Percentiles rank a stretch among this genome's conserved stretches.
These are phyloP conservation scores for Drosophila parthenogenetica DNA, from an alignment of 2,888 invertebrate species.

Conservation along the genomic window DNA sequence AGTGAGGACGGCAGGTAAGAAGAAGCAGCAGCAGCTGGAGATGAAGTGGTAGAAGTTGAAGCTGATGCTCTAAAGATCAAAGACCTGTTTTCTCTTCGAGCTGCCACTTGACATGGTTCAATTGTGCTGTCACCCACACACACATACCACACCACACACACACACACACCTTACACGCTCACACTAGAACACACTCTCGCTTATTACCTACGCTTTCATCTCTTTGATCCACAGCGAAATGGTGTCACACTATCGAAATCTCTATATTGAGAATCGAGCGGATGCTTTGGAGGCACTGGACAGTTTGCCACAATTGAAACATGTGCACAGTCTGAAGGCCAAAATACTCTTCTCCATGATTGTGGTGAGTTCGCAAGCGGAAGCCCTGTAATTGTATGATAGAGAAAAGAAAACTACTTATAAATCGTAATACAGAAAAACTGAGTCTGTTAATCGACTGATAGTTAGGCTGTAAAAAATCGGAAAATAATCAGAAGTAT, in stretches of 20 bases:
- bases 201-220: slow-evolving; percentile 42
- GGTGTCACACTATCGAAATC: slow-evolving; percentile 92
- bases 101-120: slow-evolving; percentile 58
- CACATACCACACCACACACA: not conserved
- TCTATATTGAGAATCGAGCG: slow-evolving; percentile 94
- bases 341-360: slow-evolving; percentile 98
- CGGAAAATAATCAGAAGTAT: no score
- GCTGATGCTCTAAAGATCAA: slow-evolving; percentile 1
- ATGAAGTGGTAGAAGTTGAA: not conserved
- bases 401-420: no score
- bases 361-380: slow-evolving; percentile 90
- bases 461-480: no score
- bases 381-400: not conserved
- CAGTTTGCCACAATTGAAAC: slow-evolving; percentile 91
- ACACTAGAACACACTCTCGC: slow-evolving; percentile 37
- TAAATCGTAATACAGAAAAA: no score
- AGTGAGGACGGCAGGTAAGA: slow-evolving; percentile 84
- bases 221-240: slow-evolving; percentile 86
- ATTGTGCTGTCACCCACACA: slow-evolving; percentile 48
- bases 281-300: slow-evolving; percentile 95
- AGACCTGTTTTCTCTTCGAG: slow-evolving; percentile 22
- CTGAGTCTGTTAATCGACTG: no score
- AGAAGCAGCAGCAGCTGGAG: not conserved
- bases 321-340: slow-evolving; percentile 95
- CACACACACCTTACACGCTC: not conserved